These are phyloP conservation scores for Tonatia bakeri DNA, from an alignment of 2,113 vertebrate species.

Conservation along the genomic window DNA sequence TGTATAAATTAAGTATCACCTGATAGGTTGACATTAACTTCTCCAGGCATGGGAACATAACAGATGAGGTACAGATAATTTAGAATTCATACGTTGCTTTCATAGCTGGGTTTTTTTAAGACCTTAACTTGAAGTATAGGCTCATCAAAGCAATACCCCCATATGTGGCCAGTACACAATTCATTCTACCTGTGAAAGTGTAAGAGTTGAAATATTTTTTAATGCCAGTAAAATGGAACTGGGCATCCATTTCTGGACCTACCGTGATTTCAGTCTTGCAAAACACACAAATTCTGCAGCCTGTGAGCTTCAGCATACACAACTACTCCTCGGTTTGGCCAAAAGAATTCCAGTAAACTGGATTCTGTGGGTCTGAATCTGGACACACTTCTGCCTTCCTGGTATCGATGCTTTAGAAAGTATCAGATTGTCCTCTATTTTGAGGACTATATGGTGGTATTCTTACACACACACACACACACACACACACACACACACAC, in stretches of 20 bases:
- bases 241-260: constrained; percentile 80
- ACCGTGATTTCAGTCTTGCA: constrained; percentile 82
- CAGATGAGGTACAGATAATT: neutral
- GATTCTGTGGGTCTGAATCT: neutral
- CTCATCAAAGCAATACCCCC: constrained; percentile 75
- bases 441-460: neutral
- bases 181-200: too few relatives aligned
- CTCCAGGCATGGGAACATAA: neutral
- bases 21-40: neutral
- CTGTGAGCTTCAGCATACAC: neutral
- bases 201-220: too few relatives aligned
- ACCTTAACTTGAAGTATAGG: constrained; percentile 87
- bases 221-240: too few relatives aligned
- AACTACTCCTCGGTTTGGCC: neutral
- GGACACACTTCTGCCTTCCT: neutral
- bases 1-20: constrained; percentile 36
- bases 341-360: neutral
- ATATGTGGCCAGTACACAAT: constrained; percentile 80
- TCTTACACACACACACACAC: neutral
- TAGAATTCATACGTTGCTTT: constrained; percentile 78
- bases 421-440: neutral
- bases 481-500: neutral
- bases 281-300: neutral
- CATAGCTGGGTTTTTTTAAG: constrained; percentile 84
- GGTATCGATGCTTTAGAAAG: neutral